Base-by-base conservation (phyloP, 2,113 vertebrate species). In the Mirza zaza region DNA sequence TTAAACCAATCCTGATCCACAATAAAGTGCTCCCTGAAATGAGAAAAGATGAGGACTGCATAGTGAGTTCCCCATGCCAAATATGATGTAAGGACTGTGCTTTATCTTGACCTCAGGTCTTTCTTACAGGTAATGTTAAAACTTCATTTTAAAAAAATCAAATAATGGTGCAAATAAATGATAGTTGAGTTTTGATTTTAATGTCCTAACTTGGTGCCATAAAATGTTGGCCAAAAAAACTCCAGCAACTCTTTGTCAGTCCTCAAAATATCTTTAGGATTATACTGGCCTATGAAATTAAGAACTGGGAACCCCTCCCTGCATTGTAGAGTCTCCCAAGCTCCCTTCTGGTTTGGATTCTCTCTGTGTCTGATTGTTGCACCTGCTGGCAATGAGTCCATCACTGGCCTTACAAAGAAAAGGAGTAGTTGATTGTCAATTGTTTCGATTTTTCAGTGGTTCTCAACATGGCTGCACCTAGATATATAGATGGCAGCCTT, bases 151-250 rank as follows among this genome's bases (percentile, higher is more conserved):
- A 39, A 48, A 88, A 88, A 88, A 61, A 45, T 45, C 52, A 90
- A 52, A 83, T 57, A 55, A 36, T 50, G 21, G 13, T 76, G 10
- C 3, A 95, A 52, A 84, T 61, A 92, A 87, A 61, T 23, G 48
- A 73, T 17, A 29, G 21, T 13, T 85, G 50, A 39, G 13, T 75
- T 95, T 50, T 73, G 27, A 84, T 92, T 97, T 90, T 65, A 91
- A 68, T 63, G 18, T 36, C 52, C 90, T 67, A 86, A 61, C 1
- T 57, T 90, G 55, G 15, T 39, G 90, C 96, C 90, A 89, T 23
- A 9, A 70, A 90, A 80, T 80, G 25, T 21, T 63, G 50, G 20
- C 15, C 36, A 57, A 34, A 34, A 68, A 63, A 50, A 6, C 25
- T 36, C 20, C 10, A 88, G 17, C 25, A 91, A 84, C 17, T 90